Conservation (phyloP, 1,140 invertebrate genomes). For the Lysiphlebus fabarum region DNA sequence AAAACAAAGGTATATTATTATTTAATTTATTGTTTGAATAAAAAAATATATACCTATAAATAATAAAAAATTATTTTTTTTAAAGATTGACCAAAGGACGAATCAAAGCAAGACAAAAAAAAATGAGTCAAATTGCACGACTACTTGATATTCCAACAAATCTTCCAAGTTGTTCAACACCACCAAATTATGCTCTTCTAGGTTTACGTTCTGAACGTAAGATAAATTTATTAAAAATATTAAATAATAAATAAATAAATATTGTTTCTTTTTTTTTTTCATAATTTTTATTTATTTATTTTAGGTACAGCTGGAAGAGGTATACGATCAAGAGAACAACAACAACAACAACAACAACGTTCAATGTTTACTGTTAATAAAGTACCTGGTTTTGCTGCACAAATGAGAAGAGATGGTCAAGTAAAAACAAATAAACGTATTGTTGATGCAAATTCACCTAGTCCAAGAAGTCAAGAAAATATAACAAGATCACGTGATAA, state of each 20-base stretch:
- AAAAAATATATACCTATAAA: conserved; percentile 13
- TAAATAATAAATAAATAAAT: neutral
- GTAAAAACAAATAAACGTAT: conserved; percentile 36
- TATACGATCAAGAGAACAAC: conserved; percentile 55
- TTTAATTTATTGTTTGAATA: conserved; percentile 12
- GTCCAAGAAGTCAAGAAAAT: conserved; percentile 35
- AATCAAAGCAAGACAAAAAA: conserved; percentile 90
- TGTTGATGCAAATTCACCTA: conserved; percentile 43
- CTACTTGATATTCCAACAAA: conserved; percentile 77
- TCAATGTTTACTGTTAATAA: conserved; percentile 62
- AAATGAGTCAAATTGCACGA: conserved; percentile 91
- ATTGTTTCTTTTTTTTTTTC: no score
- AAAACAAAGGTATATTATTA: conserved; percentile 72
- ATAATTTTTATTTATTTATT: no score
- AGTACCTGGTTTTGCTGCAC: conserved; percentile 69
- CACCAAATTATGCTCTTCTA: conserved; percentile 52
- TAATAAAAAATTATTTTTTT: conserved; percentile 16
- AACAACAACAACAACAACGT: no score
- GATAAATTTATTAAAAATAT: conserved; percentile 22
- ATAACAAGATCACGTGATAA: conserved; percentile 63
- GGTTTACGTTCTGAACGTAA: conserved; percentile 46
- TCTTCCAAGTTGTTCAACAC: conserved; percentile 59
- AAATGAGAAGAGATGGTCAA: conserved; percentile 58
- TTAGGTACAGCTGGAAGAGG: conserved; percentile 50
- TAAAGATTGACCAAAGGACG: conserved; percentile 77